Evolutionary conservation across 92 coral and sea anemone species (phyloP).

Genomic region (Montipora capitata): DNA sequence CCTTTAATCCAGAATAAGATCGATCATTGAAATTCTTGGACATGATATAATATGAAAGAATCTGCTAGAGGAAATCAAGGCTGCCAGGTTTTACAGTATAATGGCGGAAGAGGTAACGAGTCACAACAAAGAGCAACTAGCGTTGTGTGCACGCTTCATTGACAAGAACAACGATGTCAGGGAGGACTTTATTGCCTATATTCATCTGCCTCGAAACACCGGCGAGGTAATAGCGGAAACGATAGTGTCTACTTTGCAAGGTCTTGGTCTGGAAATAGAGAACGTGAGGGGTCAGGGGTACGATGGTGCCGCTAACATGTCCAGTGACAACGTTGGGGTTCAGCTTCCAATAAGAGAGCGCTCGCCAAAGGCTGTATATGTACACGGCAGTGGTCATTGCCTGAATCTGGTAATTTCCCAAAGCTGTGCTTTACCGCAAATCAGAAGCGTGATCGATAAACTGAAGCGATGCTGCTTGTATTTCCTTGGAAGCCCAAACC

Average conservation of each 20-base stretch:
- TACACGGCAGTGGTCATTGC: constrained; percentile 70
- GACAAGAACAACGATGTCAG: constrained; percentile 37
- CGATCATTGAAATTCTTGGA: constrained; percentile 27
- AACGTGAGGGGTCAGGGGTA: constrained; percentile 66
- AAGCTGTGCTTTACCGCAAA: constrained; percentile 30
- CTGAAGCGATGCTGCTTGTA: constrained; percentile 33
- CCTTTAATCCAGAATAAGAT: too few relatives aligned
- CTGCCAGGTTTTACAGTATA: constrained; percentile 41
- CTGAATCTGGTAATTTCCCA: constrained; percentile 62
- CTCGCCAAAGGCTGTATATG: constrained; percentile 61
- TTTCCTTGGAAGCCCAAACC: constrained; percentile 45
- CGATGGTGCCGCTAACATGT: constrained; percentile 73
- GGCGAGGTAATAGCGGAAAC: constrained; percentile 44
- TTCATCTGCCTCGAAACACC: constrained; percentile 37
- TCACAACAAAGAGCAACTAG: constrained; percentile 58
- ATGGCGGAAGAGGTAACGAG: constrained; percentile 70
- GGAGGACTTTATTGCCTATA: constrained; percentile 46
- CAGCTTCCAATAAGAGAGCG: constrained; percentile 48
- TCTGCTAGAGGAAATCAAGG: constrained; percentile 18
- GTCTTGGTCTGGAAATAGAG: constrained; percentile 40
- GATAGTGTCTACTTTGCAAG: constrained; percentile 51
- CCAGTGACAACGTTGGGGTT: constrained; percentile 59
- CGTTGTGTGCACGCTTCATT: constrained; percentile 42
- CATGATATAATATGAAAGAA: constrained; percentile 18
- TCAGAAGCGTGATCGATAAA: constrained; percentile 36